Conservation (phyloP, 2,797 vertebrate species). For the Peromyscus nudipes region DNA sequence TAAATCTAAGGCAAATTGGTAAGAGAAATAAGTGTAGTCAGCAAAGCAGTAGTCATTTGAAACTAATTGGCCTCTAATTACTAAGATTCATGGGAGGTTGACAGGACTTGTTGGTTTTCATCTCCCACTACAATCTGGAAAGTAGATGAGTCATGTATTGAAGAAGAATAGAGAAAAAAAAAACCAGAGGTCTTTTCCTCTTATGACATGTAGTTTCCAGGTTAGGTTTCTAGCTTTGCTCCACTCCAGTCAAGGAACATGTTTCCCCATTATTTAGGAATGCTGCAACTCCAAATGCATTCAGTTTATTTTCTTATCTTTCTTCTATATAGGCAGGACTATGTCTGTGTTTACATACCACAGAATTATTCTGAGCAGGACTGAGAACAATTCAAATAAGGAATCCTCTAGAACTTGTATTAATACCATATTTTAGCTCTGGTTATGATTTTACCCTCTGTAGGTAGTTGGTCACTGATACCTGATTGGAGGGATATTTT, state of each 20-base stretch:
- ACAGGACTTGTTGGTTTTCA: conserved; percentile 2
- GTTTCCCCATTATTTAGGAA: conserved; percentile 73
- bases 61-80: conserved; percentile 65
- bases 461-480: background rate
- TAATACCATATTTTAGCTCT: background rate
- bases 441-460: background rate
- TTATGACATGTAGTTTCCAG: conserved; percentile 40
- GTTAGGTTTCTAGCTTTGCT: conserved; percentile 72
- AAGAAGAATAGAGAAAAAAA: background rate
- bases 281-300: background rate
- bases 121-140: conserved; percentile 6
- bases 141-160: conserved; percentile 67
- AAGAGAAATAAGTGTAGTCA: conserved; percentile 34
- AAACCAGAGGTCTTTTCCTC: background rate
- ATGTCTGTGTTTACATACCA: background rate
- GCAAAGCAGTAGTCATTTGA: conserved; percentile 32
- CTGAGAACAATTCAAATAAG: background rate
- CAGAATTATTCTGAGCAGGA: conserved; percentile 52
- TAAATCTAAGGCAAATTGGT: background rate
- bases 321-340: conserved; percentile 29
- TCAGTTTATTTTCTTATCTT: conserved; percentile 50
- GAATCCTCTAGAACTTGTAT: background rate
- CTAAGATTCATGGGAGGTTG: conserved; percentile 30
- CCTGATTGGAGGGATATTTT: background rate
- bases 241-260: background rate